phyloP scores from a whole-genome alignment of 2,113 vertebrate genomes.

The Serinus canaria region DNA sequence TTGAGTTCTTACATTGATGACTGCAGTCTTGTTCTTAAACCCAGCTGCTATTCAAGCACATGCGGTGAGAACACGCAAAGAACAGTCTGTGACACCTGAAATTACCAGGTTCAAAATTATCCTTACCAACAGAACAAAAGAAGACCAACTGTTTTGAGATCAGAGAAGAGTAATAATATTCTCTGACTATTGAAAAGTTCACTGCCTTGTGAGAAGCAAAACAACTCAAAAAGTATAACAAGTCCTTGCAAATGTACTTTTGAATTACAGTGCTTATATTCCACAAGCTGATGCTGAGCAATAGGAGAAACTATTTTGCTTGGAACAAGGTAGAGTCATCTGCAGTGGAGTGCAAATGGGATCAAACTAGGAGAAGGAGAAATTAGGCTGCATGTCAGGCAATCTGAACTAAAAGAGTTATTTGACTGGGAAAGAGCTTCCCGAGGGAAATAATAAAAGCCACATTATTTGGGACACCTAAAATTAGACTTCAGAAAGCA shows the following conservation, averaged over 20 bases:
- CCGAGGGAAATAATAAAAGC: conserved; percentile 34
- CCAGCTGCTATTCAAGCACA: not conserved
- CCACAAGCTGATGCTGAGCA: not conserved
- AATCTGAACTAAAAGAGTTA: not conserved
- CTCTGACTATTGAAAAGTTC: not conserved
- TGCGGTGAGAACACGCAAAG: not conserved
- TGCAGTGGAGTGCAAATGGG: not conserved
- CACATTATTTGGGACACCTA: conserved; percentile 57
- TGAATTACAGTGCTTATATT: not conserved
- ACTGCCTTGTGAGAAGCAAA: not conserved
- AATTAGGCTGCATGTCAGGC: conserved; percentile 44
- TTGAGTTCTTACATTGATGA: not conserved
- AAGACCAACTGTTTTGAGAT: not conserved
- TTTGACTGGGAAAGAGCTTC: conserved; percentile 21
- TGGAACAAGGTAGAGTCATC: not conserved
- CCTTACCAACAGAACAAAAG: not conserved
- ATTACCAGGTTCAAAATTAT: not conserved
- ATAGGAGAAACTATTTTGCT: not conserved
- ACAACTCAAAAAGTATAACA: not conserved
- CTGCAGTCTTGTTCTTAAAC: not conserved
- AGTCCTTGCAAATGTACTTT: not conserved
- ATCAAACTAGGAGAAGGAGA: not conserved
- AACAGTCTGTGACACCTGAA: conserved; percentile 19
- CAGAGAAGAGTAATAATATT: not conserved
- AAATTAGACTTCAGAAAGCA: conserved; percentile 39